Conservation (phyloP, 2,888 invertebrate species). For the Xestobium rufovillosum region DNA sequence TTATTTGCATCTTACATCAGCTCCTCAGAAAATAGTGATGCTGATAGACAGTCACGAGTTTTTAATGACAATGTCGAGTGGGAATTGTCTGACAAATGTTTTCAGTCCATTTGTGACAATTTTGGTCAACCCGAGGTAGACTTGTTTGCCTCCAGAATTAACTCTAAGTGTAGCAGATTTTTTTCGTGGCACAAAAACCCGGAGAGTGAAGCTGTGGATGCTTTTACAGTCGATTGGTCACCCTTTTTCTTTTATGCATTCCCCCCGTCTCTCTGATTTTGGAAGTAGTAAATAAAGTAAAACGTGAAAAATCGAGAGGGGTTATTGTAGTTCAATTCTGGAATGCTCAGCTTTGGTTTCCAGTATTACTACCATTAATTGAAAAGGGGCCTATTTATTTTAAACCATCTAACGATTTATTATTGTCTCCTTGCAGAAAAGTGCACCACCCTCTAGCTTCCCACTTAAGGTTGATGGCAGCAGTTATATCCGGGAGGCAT, state of each 20-base stretch:
- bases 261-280: constrained; percentile 8
- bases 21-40: constrained; percentile 18
- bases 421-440: no score
- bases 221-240: constrained; percentile 14
- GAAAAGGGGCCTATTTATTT: no score
- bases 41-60: constrained; percentile 11
- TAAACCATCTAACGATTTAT: no score
- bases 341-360: no score
- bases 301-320: constrained; percentile 23
- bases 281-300: no score
- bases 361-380: no score
- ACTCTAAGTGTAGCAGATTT: constrained; percentile 14
- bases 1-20: no score
- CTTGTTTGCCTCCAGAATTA: constrained; percentile 11
- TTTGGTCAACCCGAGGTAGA: constrained; percentile 9
- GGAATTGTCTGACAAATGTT: constrained; percentile 11
- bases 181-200: constrained; percentile 12
- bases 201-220: constrained; percentile 8
- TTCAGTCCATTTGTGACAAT: no score
- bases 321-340: constrained; percentile 24
- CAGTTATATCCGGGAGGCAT: no score
- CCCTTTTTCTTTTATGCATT: constrained; percentile 18
- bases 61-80: constrained; percentile 12
- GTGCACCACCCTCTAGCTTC: no score
- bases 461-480: no score